Conservation (phyloP, 2,888 invertebrate species). For the Drosophila macrothrix region DNA sequence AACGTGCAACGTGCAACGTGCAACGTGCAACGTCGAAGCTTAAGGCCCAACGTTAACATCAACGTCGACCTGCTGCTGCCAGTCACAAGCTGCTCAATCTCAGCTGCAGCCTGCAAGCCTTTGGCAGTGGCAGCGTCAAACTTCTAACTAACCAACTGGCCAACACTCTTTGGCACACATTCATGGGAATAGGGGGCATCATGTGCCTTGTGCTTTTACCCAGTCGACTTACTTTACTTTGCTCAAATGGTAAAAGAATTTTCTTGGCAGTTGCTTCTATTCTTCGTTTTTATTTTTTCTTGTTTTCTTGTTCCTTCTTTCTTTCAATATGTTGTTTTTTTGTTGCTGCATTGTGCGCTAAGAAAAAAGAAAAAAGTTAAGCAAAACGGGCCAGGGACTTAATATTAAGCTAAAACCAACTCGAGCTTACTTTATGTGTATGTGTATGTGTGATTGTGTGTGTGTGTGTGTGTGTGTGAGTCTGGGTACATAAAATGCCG, state of each 20-base stretch:
- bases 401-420: constrained; percentile 56
- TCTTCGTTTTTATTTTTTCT: constrained; percentile 20
- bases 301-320: constrained; percentile 1
- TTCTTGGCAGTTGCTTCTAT: constrained; percentile 64
- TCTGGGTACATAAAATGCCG: constrained; percentile 60
- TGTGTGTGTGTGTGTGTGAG: constrained; percentile 18
- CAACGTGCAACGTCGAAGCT: constrained; percentile 6
- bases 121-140: neutral
- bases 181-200: constrained; percentile 17
- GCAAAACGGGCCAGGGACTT: constrained; percentile 39
- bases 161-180: constrained; percentile 19
- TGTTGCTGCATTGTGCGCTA: constrained; percentile 63
- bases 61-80: constrained; percentile 40
- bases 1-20: constrained; percentile 2
- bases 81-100: constrained; percentile 38
- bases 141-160: constrained; percentile 16
- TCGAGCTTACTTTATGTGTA: constrained; percentile 31
- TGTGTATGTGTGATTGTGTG: constrained; percentile 5
- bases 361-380: constrained; percentile 26
- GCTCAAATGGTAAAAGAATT: constrained; percentile 49
- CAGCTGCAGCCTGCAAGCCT: constrained; percentile 1
- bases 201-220: constrained; percentile 64
- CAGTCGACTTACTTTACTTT: constrained; percentile 63
- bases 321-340: constrained; percentile 2
- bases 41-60: constrained; percentile 14